These are phyloP conservation scores for Zaprionus lachaisei DNA, from an alignment of 1,140 invertebrate species.

Conservation along the genomic window DNA sequence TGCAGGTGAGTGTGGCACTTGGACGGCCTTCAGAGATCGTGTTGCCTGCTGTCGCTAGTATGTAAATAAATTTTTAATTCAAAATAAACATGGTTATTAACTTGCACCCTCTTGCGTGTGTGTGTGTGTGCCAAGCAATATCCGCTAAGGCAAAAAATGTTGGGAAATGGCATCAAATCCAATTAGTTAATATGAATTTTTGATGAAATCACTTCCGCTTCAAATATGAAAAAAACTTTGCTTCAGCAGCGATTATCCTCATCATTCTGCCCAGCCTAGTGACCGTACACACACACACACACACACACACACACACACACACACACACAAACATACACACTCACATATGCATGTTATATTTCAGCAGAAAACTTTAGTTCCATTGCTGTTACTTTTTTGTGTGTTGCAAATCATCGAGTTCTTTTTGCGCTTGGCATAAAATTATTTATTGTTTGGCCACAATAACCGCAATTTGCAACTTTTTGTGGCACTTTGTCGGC, in stretches of 20 bases:
- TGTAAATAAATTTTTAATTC: slow-evolving; percentile 76
- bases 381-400: slow-evolving; percentile 42
- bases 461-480: slow-evolving; percentile 82
- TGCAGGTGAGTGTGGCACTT: slow-evolving; percentile 30
- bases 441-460: slow-evolving; percentile 72
- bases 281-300: slow-evolving; percentile 21
- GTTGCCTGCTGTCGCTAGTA: slow-evolving; percentile 16
- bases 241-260: slow-evolving; percentile 26
- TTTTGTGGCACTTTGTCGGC: slow-evolving; percentile 62
- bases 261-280: slow-evolving; percentile 32
- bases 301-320: too few relatives aligned
- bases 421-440: slow-evolving; percentile 46
- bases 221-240: slow-evolving; percentile 63
- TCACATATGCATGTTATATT: slow-evolving; percentile 2
- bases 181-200: slow-evolving; percentile 83
- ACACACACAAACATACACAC: too few relatives aligned
- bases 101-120: slow-evolving; percentile 38
- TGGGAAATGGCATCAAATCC: slow-evolving; percentile 75
- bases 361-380: slow-evolving; percentile 65
- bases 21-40: slow-evolving; percentile 33
- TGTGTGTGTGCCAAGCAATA: slow-evolving; percentile 39
- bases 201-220: slow-evolving; percentile 80
- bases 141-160: slow-evolving; percentile 53
- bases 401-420: slow-evolving; percentile 66
- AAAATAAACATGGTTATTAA: slow-evolving; percentile 74